Percentiles rank a stretch among this genome's conserved stretches.
These are phyloP conservation scores for Drosophila pseudotalamancana DNA, from an alignment of 2,888 invertebrate species.

Conservation along the genomic window DNA sequence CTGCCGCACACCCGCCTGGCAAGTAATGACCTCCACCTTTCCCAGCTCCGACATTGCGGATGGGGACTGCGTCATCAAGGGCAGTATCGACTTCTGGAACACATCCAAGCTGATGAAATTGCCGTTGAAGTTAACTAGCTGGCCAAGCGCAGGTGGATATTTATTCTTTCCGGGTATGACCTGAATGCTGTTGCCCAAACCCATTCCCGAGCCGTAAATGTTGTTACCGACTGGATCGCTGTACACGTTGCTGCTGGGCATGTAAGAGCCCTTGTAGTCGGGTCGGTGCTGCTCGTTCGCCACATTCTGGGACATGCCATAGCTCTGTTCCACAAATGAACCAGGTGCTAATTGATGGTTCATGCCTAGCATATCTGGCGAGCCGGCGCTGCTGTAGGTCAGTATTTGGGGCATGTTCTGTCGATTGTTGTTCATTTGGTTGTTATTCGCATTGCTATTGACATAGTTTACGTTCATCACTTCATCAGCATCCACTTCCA, in stretches of 20 bases:
- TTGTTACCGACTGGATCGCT: constrained; percentile 46
- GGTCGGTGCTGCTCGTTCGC: constrained; percentile 44
- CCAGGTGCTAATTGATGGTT: constrained; percentile 69
- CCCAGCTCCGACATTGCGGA: constrained; percentile 52
- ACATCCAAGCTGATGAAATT: constrained; percentile 82
- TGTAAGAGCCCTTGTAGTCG: constrained; percentile 41
- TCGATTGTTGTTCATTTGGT: constrained; percentile 32
- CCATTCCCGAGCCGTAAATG: constrained; percentile 42
- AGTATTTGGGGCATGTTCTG: constrained; percentile 56
- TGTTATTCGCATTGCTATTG: constrained; percentile 50
- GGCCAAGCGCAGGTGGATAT: constrained; percentile 50
- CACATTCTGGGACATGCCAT: constrained; percentile 31
- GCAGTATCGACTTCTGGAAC: constrained; percentile 80
- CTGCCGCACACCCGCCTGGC: constrained; percentile 84
- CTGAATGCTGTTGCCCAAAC: constrained; percentile 8
- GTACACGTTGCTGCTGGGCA: constrained; percentile 60
- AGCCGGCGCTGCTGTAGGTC: constrained; percentile 59
- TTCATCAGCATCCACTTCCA: constrained; percentile 68
- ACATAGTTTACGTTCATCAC: constrained; percentile 55
- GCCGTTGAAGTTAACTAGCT: constrained; percentile 80
- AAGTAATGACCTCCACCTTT: constrained; percentile 84
- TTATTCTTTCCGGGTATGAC: constrained; percentile 41
- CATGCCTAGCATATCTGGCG: constrained; percentile 43
- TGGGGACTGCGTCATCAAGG: constrained; percentile 69
- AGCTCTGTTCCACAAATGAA: constrained; percentile 57